Base-by-base conservation (phyloP, 2,797 vertebrate species). In the Epinephelus malabaricus region DNA sequence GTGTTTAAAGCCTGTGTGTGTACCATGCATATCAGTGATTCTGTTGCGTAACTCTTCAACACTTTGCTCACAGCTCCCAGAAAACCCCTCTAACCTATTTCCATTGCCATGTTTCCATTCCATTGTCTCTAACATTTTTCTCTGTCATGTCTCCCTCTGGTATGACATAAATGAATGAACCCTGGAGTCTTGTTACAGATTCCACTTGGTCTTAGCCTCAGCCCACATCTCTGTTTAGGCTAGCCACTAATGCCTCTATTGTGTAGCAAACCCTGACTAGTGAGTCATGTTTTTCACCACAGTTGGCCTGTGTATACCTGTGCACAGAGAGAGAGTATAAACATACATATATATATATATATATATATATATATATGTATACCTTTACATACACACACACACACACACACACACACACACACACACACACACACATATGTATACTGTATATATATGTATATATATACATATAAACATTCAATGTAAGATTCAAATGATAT, bases 81-180 rank as follows among this genome's bases (percentile, higher is more conserved):
- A 66, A 58, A 17, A 3, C 30, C 30, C 23, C 10, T 10, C 4
- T 1, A 43, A 43, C 7, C 18, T 34, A 65, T 61, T 58, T 49
- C 69, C 66, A 73, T 82, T 58, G 61, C 43, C 56, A 74, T 34
- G 51, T 72, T 81, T 85, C 46, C 78, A 72, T 73, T 65, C 17
- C 54, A 34, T 74, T 47, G 58, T 77, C 21, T 72, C 10, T 68
- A 61, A 68, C 55, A 34, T 75, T 68, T 69, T 60, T 45, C 38
- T 43, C 5, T 82, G 70, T 54, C 71, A 19, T 38, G 45, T 54
- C 51, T 65, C 30, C 56, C 67, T 59, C 19, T 67, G 65, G 63
- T 51, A 54, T 79, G 79, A 76, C 18, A 71, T 70, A 63, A 61
- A 67, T 51, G 50, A 62, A 49, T 46, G 12, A 71, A 81, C 45